Base-by-base conservation (phyloP, 2,113 vertebrate species). In the Coptodon bakossiorum region DNA sequence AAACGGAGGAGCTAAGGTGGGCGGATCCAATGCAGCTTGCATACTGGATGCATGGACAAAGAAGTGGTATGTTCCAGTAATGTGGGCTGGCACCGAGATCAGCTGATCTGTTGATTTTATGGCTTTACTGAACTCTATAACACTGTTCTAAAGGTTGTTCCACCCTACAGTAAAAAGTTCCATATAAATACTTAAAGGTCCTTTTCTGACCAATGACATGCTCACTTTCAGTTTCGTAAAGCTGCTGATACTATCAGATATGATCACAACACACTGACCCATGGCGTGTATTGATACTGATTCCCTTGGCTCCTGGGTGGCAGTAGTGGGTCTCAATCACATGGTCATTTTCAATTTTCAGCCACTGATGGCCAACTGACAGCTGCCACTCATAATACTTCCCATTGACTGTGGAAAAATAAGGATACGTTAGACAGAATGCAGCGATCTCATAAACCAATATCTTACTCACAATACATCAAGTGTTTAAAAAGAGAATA, bases 321-420 rank as follows among this genome's bases (percentile, higher is more conserved):
- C 95, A 94, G 89, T 96, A 96, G 56, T 96, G 94, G 10, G 90
- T 54, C 79, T 96, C 95, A 5, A 96, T 95, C 59, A 96, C 86
- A 34, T 89, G 40, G 66, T 95, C 93, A 9, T 96, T 92, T 6
- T 78, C 31, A 2, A 96, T 89, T 4, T 7, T 27, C 34, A 12
- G 36, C 95, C 94, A 94, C 50, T 78, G n/a, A 2, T 9, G 10
- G 10, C 89, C 92, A 17, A 38, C 4, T 9, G 12, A 83, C 57
- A 96, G 57, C 84, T 93, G 89, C 96, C 96, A 96, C 86, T 91
- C 85, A 38, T 80, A 94, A 19, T 50, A 34, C 38, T 93, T 96
- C 48, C n/a, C 88, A 61, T 7, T 52, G 6, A 8, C 91, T 93
- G 73, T 63, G n/a, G 17, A 86, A 90, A 57, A 6, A 80, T 13